These are phyloP conservation scores for Leptopterna dolabrata DNA, from an alignment of 2,888 invertebrate genomes.

Conservation along the genomic window DNA sequence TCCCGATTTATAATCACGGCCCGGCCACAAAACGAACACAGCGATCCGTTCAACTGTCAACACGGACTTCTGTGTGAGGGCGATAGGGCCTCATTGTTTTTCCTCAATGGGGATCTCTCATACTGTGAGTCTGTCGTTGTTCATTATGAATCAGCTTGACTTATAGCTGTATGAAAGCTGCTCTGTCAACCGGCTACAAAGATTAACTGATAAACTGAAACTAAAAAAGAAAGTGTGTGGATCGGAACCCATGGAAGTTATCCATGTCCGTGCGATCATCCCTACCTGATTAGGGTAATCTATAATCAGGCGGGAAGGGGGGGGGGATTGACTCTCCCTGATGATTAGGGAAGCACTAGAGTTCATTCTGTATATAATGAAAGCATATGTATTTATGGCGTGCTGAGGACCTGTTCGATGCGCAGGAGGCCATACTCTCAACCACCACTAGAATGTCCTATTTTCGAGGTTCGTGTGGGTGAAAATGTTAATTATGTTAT, in stretches of 20 bases:
- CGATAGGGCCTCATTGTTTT: background rate
- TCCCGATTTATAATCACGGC: background rate
- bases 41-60: background rate
- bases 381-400: no score
- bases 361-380: no score
- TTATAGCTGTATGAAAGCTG: background rate
- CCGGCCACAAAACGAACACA: background rate
- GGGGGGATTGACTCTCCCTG: no score
- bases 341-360: no score
- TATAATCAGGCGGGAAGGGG: no score
- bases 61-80: background rate
- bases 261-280: background rate
- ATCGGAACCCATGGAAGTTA: background rate
- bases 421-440: no score
- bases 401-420: no score
- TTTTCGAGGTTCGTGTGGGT: no score
- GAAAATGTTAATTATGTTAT: no score
- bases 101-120: background rate
- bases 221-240: background rate
- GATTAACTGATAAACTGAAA: background rate
- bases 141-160: background rate
- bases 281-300: no score
- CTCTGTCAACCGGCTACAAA: background rate
- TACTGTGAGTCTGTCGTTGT: background rate
- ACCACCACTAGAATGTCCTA: no score